These are phyloP conservation scores for Sprattus sprattus DNA, from an alignment of 2,113 vertebrate species.

Conservation along the genomic window DNA sequence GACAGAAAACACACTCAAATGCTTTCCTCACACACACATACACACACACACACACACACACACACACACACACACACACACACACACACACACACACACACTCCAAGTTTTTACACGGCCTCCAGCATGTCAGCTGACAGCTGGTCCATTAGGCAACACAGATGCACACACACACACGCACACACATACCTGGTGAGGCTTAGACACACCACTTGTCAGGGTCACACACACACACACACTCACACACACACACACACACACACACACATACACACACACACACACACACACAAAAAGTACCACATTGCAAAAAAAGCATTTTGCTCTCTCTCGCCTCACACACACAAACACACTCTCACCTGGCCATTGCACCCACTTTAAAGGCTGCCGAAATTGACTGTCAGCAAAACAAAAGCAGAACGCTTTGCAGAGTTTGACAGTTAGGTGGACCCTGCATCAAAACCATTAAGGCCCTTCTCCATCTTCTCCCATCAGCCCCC, in stretches of 20 bases:
- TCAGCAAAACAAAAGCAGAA: not conserved
- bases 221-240: too few relatives aligned
- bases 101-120: not conserved
- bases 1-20: too few relatives aligned
- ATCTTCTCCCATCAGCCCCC: constrained; percentile 5
- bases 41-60: not conserved
- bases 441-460: constrained; percentile 12
- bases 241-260: not conserved
- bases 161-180: not conserved
- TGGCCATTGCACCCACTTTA: constrained; percentile 64
- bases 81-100: not conserved
- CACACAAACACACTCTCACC: constrained; percentile 16
- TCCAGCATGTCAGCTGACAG: constrained; percentile 12
- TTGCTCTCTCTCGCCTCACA: not conserved
- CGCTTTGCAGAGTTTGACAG: constrained; percentile 3
- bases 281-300: not conserved
- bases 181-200: not conserved
- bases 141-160: constrained; percentile 30
- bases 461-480: not conserved
- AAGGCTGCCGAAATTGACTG: constrained; percentile 41
- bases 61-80: not conserved
- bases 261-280: not conserved
- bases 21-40: not conserved
- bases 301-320: not conserved
- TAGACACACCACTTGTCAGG: too few relatives aligned